These are phyloP conservation scores for Melieria picta DNA, from an alignment of 2,888 invertebrate species.

Conservation along the genomic window DNA sequence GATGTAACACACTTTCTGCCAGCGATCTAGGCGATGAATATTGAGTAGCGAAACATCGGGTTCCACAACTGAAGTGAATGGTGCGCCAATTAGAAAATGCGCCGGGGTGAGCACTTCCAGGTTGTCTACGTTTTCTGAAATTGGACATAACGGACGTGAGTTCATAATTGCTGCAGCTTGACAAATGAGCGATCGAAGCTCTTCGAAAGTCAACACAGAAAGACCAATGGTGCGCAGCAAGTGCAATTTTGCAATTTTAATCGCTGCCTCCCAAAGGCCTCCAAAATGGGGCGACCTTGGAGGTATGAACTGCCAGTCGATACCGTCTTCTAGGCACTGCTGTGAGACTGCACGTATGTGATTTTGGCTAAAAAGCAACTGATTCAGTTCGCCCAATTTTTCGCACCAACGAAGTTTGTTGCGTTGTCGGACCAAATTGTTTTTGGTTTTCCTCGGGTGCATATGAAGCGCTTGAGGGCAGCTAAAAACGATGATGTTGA, in stretches of 20 bases:
- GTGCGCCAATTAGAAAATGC: constrained; percentile 39
- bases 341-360: not conserved
- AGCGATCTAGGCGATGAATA: constrained; percentile 33
- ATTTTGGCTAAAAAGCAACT: constrained; percentile 1
- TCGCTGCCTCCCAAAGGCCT: constrained; percentile 8
- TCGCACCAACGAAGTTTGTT: constrained; percentile 20
- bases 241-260: too few relatives aligned
- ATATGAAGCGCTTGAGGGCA: constrained; percentile 27
- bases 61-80: constrained; percentile 20
- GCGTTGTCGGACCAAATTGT: constrained; percentile 21
- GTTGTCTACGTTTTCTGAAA: constrained; percentile 9
- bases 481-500: constrained; percentile 32
- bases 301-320: constrained; percentile 4
- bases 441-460: constrained; percentile 22
- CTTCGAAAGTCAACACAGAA: too few relatives aligned
- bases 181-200: too few relatives aligned
- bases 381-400: constrained; percentile 31
- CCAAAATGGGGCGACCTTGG: constrained; percentile 19
- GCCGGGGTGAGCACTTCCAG: constrained; percentile 33
- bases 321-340: not conserved
- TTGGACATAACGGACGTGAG: too few relatives aligned
- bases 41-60: constrained; percentile 33
- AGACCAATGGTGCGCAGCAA: too few relatives aligned
- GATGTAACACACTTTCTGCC: constrained; percentile 36
- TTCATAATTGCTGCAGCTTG: too few relatives aligned